Evolutionary conservation across 2,113 vertebrate species (phyloP).

Genomic region (Agapornis roseicollis): DNA sequence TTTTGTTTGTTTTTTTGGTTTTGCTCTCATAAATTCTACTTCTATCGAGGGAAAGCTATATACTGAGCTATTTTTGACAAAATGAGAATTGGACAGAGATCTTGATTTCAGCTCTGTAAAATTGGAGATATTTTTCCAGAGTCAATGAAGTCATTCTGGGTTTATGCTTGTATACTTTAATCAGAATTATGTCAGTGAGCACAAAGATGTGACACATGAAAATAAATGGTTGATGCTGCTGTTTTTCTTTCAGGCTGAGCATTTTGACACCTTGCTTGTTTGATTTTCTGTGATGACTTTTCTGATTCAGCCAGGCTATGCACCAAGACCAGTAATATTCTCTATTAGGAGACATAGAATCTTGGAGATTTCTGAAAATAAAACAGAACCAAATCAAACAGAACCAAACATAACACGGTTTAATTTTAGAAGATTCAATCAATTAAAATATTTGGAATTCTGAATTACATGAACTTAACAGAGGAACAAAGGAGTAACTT

Average conservation of each 20-base stretch:
- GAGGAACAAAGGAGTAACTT: neutral
- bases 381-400: neutral
- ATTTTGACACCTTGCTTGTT: neutral
- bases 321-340: neutral
- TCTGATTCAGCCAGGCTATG: neutral
- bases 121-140: neutral
- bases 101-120: conserved; percentile 11
- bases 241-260: neutral
- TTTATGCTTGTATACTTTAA: conserved; percentile 31
- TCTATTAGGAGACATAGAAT: neutral
- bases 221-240: conserved; percentile 2
- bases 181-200: conserved; percentile 14
- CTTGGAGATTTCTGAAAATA: neutral
- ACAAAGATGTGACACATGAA: neutral
- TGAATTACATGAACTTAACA: neutral
- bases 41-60: neutral
- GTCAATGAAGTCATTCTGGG: neutral
- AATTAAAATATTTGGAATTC: neutral
- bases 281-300: neutral
- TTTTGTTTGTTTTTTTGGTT: neutral
- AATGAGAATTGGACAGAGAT: neutral
- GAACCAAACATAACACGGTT: neutral
- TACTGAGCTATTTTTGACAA: neutral
- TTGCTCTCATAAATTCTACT: neutral
- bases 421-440: neutral